These are phyloP conservation scores for Oasisia sp. DNA, from an alignment of 2,888 invertebrate species.

Conservation along the genomic window DNA sequence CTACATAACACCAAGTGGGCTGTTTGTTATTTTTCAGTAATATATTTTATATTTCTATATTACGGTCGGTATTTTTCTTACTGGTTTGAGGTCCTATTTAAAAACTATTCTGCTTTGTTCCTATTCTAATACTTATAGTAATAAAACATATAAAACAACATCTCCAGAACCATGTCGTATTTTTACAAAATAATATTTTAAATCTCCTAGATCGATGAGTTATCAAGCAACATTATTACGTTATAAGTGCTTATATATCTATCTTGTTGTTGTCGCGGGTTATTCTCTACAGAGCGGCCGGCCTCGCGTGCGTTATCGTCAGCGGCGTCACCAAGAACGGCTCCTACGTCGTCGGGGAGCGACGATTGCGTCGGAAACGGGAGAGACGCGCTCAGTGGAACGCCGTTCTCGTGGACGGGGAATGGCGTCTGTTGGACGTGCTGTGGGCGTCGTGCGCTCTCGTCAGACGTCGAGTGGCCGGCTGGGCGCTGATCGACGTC, in stretches of 20 bases:
- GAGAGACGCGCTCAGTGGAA: constrained; percentile 43
- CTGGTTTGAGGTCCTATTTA: not conserved
- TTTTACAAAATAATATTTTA: not conserved
- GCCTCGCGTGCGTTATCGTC: constrained; percentile 57
- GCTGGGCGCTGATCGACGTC: constrained; percentile 57
- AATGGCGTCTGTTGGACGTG: constrained; percentile 61
- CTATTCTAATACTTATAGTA: not conserved
- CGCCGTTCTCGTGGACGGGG: constrained; percentile 44
- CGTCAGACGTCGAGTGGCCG: constrained; percentile 53
- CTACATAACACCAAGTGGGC: no score
- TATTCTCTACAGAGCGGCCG: constrained; percentile 52
- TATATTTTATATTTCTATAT: not conserved
- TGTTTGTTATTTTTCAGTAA: no score
- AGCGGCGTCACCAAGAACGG: constrained; percentile 63
- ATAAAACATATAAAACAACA: not conserved
- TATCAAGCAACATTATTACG: not conserved
- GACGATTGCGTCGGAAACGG: constrained; percentile 29
- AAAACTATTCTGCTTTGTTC: not conserved
- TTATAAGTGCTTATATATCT: not conserved
- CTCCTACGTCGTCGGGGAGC: constrained; percentile 58
- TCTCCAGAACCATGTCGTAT: not conserved
- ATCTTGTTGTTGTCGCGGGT: not conserved
- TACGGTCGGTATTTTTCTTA: not conserved
- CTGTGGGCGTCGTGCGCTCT: constrained; percentile 63
- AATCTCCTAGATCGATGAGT: not conserved